Evolutionary conservation across 2,888 invertebrate genomes (phyloP).

Genomic region (Diloba caeruleocephala): DNA sequence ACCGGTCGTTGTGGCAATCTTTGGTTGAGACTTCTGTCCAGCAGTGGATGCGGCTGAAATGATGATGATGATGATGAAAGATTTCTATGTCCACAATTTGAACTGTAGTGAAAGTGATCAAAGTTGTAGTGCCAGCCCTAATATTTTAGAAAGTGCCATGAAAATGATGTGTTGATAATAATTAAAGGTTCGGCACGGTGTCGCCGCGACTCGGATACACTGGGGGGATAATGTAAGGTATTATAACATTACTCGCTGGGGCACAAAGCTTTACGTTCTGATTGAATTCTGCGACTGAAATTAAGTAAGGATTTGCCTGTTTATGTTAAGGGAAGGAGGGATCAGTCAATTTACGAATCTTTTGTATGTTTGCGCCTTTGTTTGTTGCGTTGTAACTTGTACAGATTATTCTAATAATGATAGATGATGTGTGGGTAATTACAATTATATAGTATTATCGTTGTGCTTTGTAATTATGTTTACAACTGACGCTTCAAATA

Average conservation of each 20-base stretch:
- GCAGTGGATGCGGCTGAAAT: too few species aligned
- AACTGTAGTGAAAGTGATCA: too few species aligned
- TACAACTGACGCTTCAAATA: conserved; percentile 14
- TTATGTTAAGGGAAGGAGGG: conserved; percentile 83
- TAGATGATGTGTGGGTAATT: conserved; percentile 35
- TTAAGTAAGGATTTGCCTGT: conserved; percentile 89
- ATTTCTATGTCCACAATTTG: too few species aligned
- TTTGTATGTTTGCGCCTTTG: conserved; percentile 77
- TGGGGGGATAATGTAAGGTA: conserved; percentile 85
- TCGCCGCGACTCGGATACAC: conserved; percentile 75
- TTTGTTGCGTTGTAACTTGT: conserved; percentile 56
- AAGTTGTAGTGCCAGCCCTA: conserved; percentile 74
- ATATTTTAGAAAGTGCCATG: conserved; percentile 76
- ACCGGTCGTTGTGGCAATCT: too few species aligned
- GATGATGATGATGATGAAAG: too few species aligned
- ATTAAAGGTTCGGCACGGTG: conserved; percentile 86
- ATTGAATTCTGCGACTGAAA: conserved; percentile 89
- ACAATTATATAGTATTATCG: conserved; percentile 17
- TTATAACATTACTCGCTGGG: conserved; percentile 86
- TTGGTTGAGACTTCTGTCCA: too few species aligned
- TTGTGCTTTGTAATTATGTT: conserved; percentile 12
- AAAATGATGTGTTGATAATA: conserved; percentile 89
- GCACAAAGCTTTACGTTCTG: conserved; percentile 86
- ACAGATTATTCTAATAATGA: conserved; percentile 43
- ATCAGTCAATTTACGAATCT: conserved; percentile 83